Percentiles rank a stretch among this genome's conserved stretches.
Conservation (phyloP, 2,888 invertebrate species). For the Drosophila pseudotalamancana region DNA sequence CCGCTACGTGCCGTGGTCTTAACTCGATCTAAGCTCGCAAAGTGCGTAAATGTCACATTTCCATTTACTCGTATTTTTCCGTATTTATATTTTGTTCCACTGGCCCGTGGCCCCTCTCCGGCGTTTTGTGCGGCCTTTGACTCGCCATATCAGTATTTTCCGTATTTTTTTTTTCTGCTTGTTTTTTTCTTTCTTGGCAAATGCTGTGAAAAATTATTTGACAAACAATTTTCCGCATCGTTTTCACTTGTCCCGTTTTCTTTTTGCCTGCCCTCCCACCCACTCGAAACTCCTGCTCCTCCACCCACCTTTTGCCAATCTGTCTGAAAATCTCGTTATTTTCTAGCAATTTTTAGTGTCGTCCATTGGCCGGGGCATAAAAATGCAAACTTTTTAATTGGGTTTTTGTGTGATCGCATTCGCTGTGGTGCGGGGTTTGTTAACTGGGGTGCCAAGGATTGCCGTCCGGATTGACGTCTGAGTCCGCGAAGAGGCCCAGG, state of each 20-base stretch:
- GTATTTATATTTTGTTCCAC: constrained; percentile 69
- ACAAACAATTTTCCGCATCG: constrained; percentile 76
- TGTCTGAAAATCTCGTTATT: constrained; percentile 55
- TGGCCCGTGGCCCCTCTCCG: constrained; percentile 30
- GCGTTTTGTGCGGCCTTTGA: constrained; percentile 22
- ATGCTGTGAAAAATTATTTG: constrained; percentile 74
- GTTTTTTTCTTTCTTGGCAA: constrained; percentile 36
- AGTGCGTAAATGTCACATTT: constrained; percentile 77
- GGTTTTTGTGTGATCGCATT: constrained; percentile 74
- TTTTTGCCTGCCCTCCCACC: background rate
- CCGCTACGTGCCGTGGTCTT: constrained; percentile 71
- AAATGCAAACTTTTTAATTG: constrained; percentile 79
- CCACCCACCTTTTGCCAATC: constrained; percentile 25
- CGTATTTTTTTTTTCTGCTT: constrained; percentile 12
- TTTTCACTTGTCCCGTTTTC: constrained; percentile 36
- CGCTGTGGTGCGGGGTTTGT: constrained; percentile 14
- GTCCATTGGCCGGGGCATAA: constrained; percentile 60
- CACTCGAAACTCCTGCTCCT: background rate
- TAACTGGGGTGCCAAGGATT: constrained; percentile 32
- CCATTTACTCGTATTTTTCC: constrained; percentile 68
- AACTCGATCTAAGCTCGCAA: constrained; percentile 73
- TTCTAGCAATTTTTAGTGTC: constrained; percentile 58
- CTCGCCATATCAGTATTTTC: constrained; percentile 61
- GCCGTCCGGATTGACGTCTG: constrained; percentile 47
- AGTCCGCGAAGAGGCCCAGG: constrained; percentile 21